Base-by-base conservation (phyloP, 2,113 vertebrate genomes). In the Albula glossodonta region DNA sequence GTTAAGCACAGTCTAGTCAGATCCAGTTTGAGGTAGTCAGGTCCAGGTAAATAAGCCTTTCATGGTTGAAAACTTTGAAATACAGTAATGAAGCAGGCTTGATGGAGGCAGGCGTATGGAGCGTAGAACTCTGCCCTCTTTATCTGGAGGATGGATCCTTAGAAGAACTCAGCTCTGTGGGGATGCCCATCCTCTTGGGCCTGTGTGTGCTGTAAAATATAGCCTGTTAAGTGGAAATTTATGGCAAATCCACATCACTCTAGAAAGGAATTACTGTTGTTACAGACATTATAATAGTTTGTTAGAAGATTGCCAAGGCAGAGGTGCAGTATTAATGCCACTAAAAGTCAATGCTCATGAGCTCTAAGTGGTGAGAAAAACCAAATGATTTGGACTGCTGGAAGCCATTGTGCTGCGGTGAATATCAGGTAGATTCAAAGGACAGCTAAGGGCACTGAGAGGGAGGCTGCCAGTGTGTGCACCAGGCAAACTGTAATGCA, bases 41-140 rank as follows among this genome's bases (percentile, higher is more conserved):
- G 70, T 74, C 70, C n/a, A 74, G 70, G 70, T 74, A n/a, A n/a
- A 22, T 66, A 74, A 74, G n/a, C n/a, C n/a, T 74, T 74, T 56
- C 53, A 56, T 56, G 53, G 53, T 56, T 6, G 53, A 56, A 56
- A 56, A 56, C 12, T 56, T 25, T 74, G 70, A 74, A 74, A 74
- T 31, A 22, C 5, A 22, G 7, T 10, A 25, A 74, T 74, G n/a
- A 9, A 74, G 25, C n/a, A 7, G 31, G n/a, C 70, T 31, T 41
- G 12, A 56, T 9, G 53, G 53, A 12, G 70, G n/a, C n/a, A 3
- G 70, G 10, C 5, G n/a, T 22, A 31, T 74, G 5, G 70, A 41
- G 53, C 22, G 19, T 22, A 22, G n/a, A 70, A 63, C 60, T 19
- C 63, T 70, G 17, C n/a, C 17, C 63, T 70, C 63, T 12, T 10